Evolutionary conservation across 2,888 invertebrate species (phyloP).

Genomic region (Melolontha melolontha): DNA sequence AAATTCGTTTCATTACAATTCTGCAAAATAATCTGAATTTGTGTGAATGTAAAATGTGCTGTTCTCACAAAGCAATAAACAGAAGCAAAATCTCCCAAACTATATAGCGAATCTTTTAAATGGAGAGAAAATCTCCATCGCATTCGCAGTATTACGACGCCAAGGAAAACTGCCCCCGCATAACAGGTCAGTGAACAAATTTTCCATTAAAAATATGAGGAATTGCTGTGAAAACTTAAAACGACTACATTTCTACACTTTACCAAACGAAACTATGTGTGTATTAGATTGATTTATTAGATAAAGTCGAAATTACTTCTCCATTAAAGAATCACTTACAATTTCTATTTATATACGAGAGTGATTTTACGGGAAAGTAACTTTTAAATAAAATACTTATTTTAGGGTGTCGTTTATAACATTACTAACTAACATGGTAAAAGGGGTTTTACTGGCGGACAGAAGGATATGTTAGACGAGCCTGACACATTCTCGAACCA

Average conservation of each 20-base stretch:
- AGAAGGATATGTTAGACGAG: too few species aligned
- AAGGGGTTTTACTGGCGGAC: too few species aligned
- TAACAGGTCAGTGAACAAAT: slow-evolving; percentile 29
- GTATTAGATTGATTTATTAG: neutral
- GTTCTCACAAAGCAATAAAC: slow-evolving; percentile 18
- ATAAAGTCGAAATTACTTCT: too few species aligned
- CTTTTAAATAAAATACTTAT: too few species aligned
- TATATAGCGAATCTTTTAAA: slow-evolving; percentile 17
- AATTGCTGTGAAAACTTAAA: slow-evolving; percentile 2
- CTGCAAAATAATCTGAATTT: slow-evolving; percentile 5
- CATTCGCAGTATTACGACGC: slow-evolving; percentile 1
- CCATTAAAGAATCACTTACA: too few species aligned
- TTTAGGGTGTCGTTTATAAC: too few species aligned
- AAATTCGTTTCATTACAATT: neutral
- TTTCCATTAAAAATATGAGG: slow-evolving; percentile 10
- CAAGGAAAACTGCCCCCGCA: slow-evolving; percentile 1
- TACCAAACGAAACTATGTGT: neutral
- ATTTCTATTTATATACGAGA: too few species aligned
- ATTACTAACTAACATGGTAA: too few species aligned
- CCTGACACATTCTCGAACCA: too few species aligned
- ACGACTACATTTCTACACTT: neutral
- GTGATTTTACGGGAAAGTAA: too few species aligned
- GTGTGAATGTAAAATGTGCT: neutral
- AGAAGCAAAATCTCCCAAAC: slow-evolving; percentile 11
- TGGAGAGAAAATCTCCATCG: slow-evolving; percentile 17